These are phyloP conservation scores for Prinia subflava DNA, from an alignment of 2,113 vertebrate genomes.

Conservation along the genomic window DNA sequence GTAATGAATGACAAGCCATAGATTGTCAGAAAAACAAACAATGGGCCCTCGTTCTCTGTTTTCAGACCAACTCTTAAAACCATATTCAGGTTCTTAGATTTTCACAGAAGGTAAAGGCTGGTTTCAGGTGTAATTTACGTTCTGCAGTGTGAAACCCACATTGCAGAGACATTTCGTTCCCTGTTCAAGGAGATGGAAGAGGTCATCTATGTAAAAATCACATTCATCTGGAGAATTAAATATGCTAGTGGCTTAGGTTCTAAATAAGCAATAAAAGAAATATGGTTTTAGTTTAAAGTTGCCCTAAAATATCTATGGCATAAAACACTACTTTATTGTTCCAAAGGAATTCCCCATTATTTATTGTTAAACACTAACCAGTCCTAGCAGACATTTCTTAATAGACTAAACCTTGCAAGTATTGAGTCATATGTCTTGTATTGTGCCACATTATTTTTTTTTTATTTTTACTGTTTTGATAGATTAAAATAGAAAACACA, in stretches of 20 bases:
- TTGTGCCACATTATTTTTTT: background rate
- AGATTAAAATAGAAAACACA: constrained; percentile 37
- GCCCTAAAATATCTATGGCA: background rate
- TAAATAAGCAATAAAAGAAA: background rate
- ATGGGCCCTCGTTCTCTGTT: background rate
- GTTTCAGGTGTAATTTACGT: background rate
- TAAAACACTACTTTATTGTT: background rate
- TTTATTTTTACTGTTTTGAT: background rate
- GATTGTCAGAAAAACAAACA: background rate
- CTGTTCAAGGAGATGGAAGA: background rate
- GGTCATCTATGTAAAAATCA: background rate
- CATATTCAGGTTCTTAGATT: background rate
- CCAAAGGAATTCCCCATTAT: background rate
- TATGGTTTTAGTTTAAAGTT: background rate
- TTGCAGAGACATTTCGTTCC: background rate
- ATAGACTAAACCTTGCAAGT: background rate
- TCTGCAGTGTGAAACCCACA: background rate
- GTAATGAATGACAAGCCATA: background rate
- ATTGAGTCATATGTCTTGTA: background rate
- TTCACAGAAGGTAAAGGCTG: background rate
- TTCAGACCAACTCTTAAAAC: background rate
- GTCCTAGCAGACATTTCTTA: background rate
- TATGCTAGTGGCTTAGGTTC: background rate
- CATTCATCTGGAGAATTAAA: background rate
- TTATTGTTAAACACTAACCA: background rate